A percentile compares a stretch with the other conserved stretches of the same genome.
Conservation (phyloP, 2,113 vertebrate genomes). For the Heterotilapia buettikoferi region DNA sequence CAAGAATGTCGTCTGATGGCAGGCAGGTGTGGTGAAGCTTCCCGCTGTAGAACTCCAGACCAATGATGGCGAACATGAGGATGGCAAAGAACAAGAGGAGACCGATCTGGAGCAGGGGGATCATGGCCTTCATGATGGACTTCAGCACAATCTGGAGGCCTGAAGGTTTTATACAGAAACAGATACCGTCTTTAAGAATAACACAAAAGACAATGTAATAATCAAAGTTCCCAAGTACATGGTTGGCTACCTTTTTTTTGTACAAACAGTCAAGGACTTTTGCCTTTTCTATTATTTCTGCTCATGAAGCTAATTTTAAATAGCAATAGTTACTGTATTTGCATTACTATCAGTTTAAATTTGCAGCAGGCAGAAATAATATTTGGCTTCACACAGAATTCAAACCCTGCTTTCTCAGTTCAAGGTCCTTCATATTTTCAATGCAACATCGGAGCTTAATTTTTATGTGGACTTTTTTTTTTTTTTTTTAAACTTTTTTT, state of each 20-base stretch:
- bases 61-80: constrained; percentile 81
- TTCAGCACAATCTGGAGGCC: constrained; percentile 80
- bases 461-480: not conserved
- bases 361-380: not conserved
- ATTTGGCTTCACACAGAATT: not conserved
- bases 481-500: too few relatives aligned
- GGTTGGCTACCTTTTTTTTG: not conserved
- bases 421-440: not conserved
- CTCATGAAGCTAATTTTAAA: not conserved
- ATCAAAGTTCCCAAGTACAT: not conserved
- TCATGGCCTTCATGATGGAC: constrained; percentile 83
- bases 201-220: not conserved
- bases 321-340: not conserved
- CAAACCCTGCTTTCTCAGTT: not conserved
- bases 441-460: not conserved
- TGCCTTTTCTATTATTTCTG: not conserved
- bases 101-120: constrained; percentile 79
- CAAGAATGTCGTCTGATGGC: constrained; percentile 56
- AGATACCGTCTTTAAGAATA: not conserved
- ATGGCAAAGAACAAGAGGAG: constrained; percentile 79
- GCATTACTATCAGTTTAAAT: not conserved
- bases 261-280: not conserved
- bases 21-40: constrained; percentile 78
- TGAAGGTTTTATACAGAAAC: constrained; percentile 11
- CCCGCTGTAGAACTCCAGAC: constrained; percentile 80